Conservation (phyloP, 1,140 invertebrate species). For the Drosophila erecta region DNA sequence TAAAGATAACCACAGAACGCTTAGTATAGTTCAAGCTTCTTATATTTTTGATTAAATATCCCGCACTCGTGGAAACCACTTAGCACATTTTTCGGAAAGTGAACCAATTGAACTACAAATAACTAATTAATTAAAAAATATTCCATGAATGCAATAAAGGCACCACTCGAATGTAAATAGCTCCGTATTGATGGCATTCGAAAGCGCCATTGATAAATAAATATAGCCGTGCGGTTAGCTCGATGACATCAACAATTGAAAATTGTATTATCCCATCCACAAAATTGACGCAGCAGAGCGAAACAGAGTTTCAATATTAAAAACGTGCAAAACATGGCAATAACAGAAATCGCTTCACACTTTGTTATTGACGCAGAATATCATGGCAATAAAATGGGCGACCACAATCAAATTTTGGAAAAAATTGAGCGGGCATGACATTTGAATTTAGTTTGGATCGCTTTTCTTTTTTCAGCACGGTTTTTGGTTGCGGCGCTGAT, state of each 20-base stretch:
- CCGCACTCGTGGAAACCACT: background rate
- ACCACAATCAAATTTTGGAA: slow-evolving; percentile 36
- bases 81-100: background rate
- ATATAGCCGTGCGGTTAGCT: slow-evolving; percentile 18
- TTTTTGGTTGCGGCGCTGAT: slow-evolving; percentile 6
- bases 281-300: slow-evolving; percentile 5
- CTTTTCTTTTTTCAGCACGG: slow-evolving; percentile 5
- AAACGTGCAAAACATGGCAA: slow-evolving; percentile 37
- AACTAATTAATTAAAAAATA: slow-evolving; percentile 34
- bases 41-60: slow-evolving; percentile 4
- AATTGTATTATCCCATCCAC: slow-evolving; percentile 36
- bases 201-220: slow-evolving; percentile 33
- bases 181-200: slow-evolving; percentile 32
- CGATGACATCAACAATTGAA: slow-evolving; percentile 26
- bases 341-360: slow-evolving; percentile 20
- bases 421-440: slow-evolving; percentile 9
- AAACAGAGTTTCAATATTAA: slow-evolving; percentile 35
- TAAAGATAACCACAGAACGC: background rate
- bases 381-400: slow-evolving; percentile 32
- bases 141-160: slow-evolving; percentile 34
- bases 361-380: slow-evolving; percentile 42
- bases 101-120: slow-evolving; percentile 3
- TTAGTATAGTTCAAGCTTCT: background rate
- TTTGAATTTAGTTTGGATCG: slow-evolving; percentile 38
- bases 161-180: slow-evolving; percentile 19